Percentiles rank a stretch among this genome's conserved stretches.
Conservation (phyloP, 1,140 invertebrate genomes). For the Drosophila bifasciata region DNA sequence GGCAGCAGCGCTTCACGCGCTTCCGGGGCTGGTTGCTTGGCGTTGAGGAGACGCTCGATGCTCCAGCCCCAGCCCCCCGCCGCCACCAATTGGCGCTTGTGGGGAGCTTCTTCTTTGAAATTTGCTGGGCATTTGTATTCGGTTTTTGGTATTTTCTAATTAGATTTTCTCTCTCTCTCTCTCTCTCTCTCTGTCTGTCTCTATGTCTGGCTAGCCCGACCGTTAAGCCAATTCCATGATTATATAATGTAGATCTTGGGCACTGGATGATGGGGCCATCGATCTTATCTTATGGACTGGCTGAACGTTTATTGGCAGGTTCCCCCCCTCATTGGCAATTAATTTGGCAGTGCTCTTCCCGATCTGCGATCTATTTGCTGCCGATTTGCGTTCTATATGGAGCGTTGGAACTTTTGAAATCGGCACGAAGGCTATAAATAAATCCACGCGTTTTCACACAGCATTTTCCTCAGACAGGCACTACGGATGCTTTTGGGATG, state of each 20-base stretch:
- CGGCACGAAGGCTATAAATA: conserved; percentile 51
- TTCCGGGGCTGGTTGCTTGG: conserved; percentile 89
- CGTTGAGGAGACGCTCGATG: conserved; percentile 85
- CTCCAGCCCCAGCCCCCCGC: too few relatives aligned
- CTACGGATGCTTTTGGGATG: conserved; percentile 20
- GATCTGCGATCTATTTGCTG: conserved; percentile 4
- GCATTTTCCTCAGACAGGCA: conserved; percentile 50
- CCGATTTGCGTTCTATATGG: conserved; percentile 22
- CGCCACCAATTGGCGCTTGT: conserved; percentile 23
- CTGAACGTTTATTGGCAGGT: conserved; percentile 11
- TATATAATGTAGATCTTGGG: conserved; percentile 34
- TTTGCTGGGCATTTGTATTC: conserved; percentile 59
- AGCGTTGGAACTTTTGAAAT: conserved; percentile 36
- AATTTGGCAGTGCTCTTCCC: conserved; percentile 36
- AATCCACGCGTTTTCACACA: conserved; percentile 38
- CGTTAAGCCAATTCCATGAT: conserved; percentile 17
- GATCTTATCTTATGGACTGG: conserved; percentile 4
- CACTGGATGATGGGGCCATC: conserved; percentile 12
- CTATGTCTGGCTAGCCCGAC: neutral
- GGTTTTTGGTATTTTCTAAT: neutral
- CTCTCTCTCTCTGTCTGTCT: neutral
- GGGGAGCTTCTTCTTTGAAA: conserved; percentile 70
- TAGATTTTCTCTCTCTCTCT: neutral
- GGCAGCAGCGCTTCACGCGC: conserved; percentile 88
- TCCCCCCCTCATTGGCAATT: conserved; percentile 24